Conservation (phyloP, 2,888 invertebrate species). For the Nebria brevicollis region DNA sequence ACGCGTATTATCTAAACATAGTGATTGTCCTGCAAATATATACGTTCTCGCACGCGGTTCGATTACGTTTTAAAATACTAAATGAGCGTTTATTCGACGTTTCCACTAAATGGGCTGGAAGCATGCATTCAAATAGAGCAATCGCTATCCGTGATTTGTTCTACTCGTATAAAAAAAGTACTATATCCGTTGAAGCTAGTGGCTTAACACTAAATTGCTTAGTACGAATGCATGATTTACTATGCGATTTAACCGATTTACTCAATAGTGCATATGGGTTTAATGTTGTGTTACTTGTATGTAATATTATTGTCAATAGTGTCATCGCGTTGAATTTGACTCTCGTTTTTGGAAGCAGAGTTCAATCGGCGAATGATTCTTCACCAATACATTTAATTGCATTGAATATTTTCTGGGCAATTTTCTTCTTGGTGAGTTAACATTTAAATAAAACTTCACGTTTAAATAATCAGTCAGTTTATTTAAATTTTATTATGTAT, state of each 20-base stretch:
- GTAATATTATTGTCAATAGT: slow-evolving; percentile 33
- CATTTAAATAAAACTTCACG: neutral
- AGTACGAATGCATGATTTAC: slow-evolving; percentile 45
- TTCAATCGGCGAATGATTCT: neutral
- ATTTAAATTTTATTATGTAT: too few species aligned
- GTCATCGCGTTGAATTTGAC: slow-evolving; percentile 42
- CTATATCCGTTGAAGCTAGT: slow-evolving; percentile 7
- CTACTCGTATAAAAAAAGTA: slow-evolving; percentile 32
- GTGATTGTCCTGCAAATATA: slow-evolving; percentile 32
- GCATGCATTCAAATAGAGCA: slow-evolving; percentile 16
- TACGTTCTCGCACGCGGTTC: slow-evolving; percentile 22
- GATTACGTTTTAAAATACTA: slow-evolving; percentile 36
- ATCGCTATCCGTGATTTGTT: slow-evolving; percentile 26
- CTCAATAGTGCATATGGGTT: slow-evolving; percentile 42
- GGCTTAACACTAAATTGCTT: slow-evolving; percentile 34
- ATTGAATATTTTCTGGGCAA: slow-evolving; percentile 29
- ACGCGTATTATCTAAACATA: slow-evolving; percentile 24
- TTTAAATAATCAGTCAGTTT: too few species aligned
- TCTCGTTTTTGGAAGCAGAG: slow-evolving; percentile 33
- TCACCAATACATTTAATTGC: slow-evolving; percentile 24
- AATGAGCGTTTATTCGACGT: slow-evolving; percentile 38
- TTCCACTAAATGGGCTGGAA: slow-evolving; percentile 20
- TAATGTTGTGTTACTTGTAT: slow-evolving; percentile 35
- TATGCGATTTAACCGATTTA: slow-evolving; percentile 46
- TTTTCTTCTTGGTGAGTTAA: slow-evolving; percentile 34